Conservation (phyloP, 2,797 vertebrate species). For the Catamblyrhynchus diadema region DNA sequence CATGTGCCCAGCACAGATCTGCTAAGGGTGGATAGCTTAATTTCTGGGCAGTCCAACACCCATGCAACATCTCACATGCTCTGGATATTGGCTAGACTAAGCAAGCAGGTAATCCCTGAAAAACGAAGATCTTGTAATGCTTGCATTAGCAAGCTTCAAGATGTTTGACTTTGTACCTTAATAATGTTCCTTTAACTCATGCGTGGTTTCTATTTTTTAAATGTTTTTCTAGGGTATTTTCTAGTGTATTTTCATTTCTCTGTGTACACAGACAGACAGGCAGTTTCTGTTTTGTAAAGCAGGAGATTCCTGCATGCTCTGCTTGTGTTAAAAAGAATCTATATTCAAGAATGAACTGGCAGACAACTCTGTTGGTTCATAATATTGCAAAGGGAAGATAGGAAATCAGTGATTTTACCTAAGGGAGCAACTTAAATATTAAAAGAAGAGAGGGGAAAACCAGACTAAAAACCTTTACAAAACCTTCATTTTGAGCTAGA, state of each 20-base stretch:
- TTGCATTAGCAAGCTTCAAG: neutral
- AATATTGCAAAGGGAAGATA: neutral
- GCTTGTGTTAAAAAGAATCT: neutral
- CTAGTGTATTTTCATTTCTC: neutral
- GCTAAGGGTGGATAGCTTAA: neutral
- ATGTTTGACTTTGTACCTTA: neutral
- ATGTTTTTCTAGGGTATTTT: neutral
- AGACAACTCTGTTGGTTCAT: neutral
- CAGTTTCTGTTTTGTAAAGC: neutral
- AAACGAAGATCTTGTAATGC: neutral
- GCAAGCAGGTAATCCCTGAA: neutral
- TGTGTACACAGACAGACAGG: neutral
- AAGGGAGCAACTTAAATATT: neutral
- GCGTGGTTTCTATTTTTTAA: neutral
- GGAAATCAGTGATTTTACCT: slow-evolving; percentile 18
- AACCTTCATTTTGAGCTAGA: neutral
- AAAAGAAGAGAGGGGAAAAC: neutral
- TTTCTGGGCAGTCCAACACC: neutral
- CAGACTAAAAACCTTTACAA: neutral
- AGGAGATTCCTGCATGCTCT: neutral
- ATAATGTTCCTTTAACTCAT: neutral
- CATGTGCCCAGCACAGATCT: neutral
- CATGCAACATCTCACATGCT: neutral
- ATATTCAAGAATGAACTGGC: neutral
- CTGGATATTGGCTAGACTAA: neutral